Evolutionary conservation across 2,113 vertebrate genomes (phyloP).

Genomic region (Parus major): DNA sequence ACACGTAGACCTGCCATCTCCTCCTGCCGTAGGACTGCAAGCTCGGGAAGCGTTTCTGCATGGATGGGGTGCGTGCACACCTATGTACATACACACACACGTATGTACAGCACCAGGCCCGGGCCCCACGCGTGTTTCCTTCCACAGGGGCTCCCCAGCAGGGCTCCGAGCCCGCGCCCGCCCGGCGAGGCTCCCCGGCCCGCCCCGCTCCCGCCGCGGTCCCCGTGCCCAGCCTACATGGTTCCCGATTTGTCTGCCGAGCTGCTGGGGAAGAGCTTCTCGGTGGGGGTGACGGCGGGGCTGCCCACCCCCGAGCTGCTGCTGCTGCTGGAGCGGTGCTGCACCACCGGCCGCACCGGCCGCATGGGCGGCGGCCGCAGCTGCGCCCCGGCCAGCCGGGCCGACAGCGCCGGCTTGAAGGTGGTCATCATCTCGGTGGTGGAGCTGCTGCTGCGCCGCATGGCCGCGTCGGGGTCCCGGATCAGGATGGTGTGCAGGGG

Average conservation of each 20-base stretch:
- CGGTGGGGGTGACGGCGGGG: slow-evolving; percentile 92
- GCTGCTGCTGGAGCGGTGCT: slow-evolving; percentile 94
- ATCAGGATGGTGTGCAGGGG: slow-evolving; percentile 97
- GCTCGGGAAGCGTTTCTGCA: neutral
- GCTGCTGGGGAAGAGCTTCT: slow-evolving; percentile 91
- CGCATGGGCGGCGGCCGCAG: slow-evolving; percentile 89
- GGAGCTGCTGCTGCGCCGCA: slow-evolving; percentile 94
- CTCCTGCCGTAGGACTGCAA: slow-evolving; percentile 10
- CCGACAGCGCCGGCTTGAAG: slow-evolving; percentile 91
- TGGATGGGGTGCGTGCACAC: neutral
- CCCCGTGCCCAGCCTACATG: slow-evolving; percentile 73
- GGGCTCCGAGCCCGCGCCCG: neutral
- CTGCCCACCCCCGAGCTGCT: slow-evolving; percentile 94
- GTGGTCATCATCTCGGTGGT: slow-evolving; percentile 96
- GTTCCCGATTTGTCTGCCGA: slow-evolving; percentile 89
- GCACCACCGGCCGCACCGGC: slow-evolving; percentile 81
- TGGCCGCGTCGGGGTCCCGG: slow-evolving; percentile 92
- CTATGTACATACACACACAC: neutral
- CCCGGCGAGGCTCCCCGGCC: neutral
- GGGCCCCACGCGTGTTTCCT: neutral
- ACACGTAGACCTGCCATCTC: neutral
- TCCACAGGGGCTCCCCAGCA: neutral
- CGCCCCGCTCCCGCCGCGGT: neutral
- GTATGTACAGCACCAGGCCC: neutral
- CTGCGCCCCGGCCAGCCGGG: slow-evolving; percentile 88